Evolutionary conservation across 2,888 invertebrate species (phyloP).

Genomic region (Conistra vaccinii): DNA sequence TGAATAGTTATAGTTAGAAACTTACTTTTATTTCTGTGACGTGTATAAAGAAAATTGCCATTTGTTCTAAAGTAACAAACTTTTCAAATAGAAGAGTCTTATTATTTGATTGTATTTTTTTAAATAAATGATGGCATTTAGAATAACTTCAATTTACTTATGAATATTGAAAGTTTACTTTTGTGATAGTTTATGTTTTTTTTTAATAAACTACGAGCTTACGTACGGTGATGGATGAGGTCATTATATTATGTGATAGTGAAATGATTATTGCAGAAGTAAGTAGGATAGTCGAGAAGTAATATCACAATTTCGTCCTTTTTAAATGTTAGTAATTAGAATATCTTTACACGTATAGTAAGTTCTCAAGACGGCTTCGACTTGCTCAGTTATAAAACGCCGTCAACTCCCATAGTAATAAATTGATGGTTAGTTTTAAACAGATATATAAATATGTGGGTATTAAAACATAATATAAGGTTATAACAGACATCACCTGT

Average conservation of each 20-base stretch:
- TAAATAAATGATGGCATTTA: neutral
- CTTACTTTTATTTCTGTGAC: neutral
- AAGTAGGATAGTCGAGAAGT: neutral
- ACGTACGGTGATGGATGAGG: neutral
- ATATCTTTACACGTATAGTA: neutral
- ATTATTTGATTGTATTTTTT: neutral
- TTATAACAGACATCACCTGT: constrained; percentile 48
- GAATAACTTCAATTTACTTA: neutral
- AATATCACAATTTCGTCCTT: constrained; percentile 10
- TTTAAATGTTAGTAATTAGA: neutral
- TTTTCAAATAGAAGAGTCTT: neutral
- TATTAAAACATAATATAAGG: constrained; percentile 43
- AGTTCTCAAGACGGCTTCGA: neutral
- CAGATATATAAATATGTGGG: constrained; percentile 8
- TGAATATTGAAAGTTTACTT: neutral
- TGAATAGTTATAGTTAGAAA: neutral
- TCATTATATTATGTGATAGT: constrained; percentile 11
- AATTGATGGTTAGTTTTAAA: constrained; percentile 30
- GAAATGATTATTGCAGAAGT: neutral
- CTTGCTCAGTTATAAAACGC: constrained; percentile 29
- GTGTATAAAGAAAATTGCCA: neutral
- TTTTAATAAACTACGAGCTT: neutral
- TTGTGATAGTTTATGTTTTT: constrained; percentile 5
- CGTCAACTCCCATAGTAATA: constrained; percentile 15
- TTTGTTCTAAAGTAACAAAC: neutral